Percentiles rank a stretch among this genome's conserved stretches.
Evolutionary conservation across 2,113 vertebrate species (phyloP).

Genomic region (Neotragus moschatus): DNA sequence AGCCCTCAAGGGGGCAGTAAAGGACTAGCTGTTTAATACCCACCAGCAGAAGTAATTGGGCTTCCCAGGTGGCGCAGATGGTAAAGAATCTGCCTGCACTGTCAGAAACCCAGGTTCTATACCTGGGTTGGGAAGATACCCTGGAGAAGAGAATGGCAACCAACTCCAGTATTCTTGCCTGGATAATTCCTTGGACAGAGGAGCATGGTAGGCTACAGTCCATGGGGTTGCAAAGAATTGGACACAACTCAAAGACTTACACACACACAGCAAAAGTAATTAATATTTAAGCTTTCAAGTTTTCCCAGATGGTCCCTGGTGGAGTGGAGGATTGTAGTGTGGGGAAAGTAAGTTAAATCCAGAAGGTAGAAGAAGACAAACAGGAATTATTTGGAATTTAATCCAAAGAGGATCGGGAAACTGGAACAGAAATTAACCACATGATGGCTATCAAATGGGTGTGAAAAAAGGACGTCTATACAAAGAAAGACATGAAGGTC

Average conservation of each 20-base stretch:
- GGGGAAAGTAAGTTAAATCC: neutral
- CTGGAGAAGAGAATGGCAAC: neutral
- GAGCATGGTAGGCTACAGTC: neutral
- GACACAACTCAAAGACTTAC: neutral
- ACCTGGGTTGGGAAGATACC: neutral
- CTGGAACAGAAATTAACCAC: neutral
- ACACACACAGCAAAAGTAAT: neutral
- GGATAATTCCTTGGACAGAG: neutral
- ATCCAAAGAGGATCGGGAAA: neutral
- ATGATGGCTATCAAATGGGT: neutral
- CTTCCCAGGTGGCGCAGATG: neutral
- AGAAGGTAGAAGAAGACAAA: neutral
- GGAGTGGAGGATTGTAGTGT: neutral
- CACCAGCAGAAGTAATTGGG: neutral
- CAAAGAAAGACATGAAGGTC: neutral
- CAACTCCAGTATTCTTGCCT: neutral
- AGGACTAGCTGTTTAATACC: neutral
- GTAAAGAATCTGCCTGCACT: neutral
- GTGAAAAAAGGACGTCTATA: neutral
- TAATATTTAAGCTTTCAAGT: neutral
- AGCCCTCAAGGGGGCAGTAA: slow-evolving; percentile 11
- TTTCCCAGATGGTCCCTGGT: neutral
- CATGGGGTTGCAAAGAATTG: neutral
- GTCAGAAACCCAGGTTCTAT: neutral
- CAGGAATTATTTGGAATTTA: neutral